Evolutionary conservation across 2,888 invertebrate genomes (phyloP).

Genomic region (Drosophila bunnanda): DNA sequence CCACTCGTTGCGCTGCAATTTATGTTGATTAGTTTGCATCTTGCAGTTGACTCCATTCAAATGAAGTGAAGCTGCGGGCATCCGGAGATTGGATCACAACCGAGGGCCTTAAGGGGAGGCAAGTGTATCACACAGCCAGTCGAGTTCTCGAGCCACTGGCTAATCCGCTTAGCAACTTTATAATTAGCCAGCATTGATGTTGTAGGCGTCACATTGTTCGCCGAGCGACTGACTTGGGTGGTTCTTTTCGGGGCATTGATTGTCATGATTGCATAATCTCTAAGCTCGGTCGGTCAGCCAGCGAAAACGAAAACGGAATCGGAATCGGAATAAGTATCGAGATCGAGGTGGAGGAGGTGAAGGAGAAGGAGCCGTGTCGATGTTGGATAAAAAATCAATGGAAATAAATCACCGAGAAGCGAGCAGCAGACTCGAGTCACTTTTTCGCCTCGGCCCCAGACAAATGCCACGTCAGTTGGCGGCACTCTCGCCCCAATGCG

Average conservation of each 20-base stretch:
- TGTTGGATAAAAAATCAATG: constrained; percentile 45
- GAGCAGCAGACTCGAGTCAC: constrained; percentile 36
- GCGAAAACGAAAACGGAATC: constrained; percentile 24
- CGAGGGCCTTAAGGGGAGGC: background rate
- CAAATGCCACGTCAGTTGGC: constrained; percentile 55
- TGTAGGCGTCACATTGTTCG: constrained; percentile 38
- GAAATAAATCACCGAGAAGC: constrained; percentile 56
- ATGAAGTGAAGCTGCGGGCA: constrained; percentile 32
- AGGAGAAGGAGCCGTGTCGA: constrained; percentile 1
- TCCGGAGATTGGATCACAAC: background rate
- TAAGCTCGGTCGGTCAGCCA: constrained; percentile 45
- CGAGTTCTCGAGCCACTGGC: constrained; percentile 31
- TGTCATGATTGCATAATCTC: constrained; percentile 68
- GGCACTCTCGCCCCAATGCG: constrained; percentile 45
- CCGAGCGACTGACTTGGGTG: constrained; percentile 21
- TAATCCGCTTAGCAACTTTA: constrained; percentile 75
- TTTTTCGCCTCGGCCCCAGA: constrained; percentile 27
- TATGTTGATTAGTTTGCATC: constrained; percentile 50
- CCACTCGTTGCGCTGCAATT: constrained; percentile 36
- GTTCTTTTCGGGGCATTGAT: constrained; percentile 35
- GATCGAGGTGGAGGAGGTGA: constrained; percentile 1
- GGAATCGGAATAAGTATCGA: background rate
- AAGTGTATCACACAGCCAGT: constrained; percentile 24
- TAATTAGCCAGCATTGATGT: constrained; percentile 59
- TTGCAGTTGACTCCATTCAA: constrained; percentile 30